Base-by-base conservation (phyloP, 2,888 invertebrate species). In the Drosophila macrothrix region DNA sequence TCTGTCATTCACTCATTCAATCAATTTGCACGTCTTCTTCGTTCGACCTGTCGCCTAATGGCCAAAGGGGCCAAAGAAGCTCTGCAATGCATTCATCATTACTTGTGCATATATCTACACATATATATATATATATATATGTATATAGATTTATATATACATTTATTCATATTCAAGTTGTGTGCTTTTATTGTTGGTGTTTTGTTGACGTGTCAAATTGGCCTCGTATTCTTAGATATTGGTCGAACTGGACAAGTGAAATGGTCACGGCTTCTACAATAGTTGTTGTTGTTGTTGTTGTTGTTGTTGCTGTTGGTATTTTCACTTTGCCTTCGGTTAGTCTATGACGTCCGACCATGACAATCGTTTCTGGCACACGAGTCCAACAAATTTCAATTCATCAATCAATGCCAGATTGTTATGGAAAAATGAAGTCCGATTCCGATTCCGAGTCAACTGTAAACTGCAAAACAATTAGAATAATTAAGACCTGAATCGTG, bases 11-110 rank as follows among this genome's bases (percentile, higher is more conserved):
- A 84, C 71, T 77, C 84, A 84, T 53, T 69, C 73, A 67, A 61
- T 67, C 79, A 82, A 73, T 85, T 88, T 59, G 81, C 84, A 87
- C 88, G 82, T 87, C 71, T 72, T 74, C 70, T 66, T 70, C 68
- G 64, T 28, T 22, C 68, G 49, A 54, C 49, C 49, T 60, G 54
- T 43, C 54, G 31, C 25, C 55, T n/a, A 41, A 50, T 35, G 22
- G 46, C 43, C 41, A 16, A 4, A 37, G 22, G 54, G 43, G 19
- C 6, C 12, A 39, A 33, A 37, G 41, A 56, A 63, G 58, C 58
- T 25, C 22, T 43, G 43, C 58, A 43, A 22, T 43, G 31, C 43
- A 58, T 43, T 55, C 25, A 59, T 39, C 46, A 64, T 54, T 35
- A 12, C 14, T 19, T 29, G 31, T 28, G 9, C 5, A 14, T n/a